Evolutionary conservation across 1,140 invertebrate species (phyloP).

Genomic region (Aporrectodea caliginosa): DNA sequence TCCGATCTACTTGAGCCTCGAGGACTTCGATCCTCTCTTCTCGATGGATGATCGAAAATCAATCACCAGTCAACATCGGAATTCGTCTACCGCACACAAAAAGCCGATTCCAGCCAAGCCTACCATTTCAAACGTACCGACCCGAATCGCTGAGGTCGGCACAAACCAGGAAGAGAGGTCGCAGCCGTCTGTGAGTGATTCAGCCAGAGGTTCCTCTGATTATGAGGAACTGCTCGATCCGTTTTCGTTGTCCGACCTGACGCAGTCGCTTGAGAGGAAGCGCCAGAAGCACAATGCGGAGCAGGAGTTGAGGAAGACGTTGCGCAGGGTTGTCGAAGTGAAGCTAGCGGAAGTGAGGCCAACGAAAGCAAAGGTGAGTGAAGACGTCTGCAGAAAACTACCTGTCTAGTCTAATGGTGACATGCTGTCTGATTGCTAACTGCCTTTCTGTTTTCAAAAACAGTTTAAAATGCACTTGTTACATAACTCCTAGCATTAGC

Average conservation of each 20-base stretch:
- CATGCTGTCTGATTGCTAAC: too few relatives aligned
- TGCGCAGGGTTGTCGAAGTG: not conserved
- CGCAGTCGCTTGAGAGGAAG: constrained; percentile 15
- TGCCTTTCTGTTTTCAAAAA: too few relatives aligned
- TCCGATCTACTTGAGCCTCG: constrained; percentile 26
- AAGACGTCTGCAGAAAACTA: not conserved
- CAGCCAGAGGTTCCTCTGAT: not conserved
- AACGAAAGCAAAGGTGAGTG: not conserved
- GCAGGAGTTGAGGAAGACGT: constrained; percentile 1
- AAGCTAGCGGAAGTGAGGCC: not conserved
- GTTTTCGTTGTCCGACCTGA: constrained; percentile 28
- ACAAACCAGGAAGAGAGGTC: too few relatives aligned
- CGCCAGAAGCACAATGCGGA: constrained; percentile 14
- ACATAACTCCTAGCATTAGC: too few relatives aligned
- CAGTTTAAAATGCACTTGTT: too few relatives aligned
- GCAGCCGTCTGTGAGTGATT: not conserved
- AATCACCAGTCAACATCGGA: not conserved
- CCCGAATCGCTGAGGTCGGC: too few relatives aligned
- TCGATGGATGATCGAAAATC: constrained; percentile 1
- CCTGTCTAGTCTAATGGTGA: not conserved
- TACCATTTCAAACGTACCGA: too few relatives aligned
- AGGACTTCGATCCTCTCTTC: constrained; percentile 33
- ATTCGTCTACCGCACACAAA: not conserved
- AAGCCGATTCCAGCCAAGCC: not conserved
- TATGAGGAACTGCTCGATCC: constrained; percentile 29